Evolutionary conservation across 1,140 invertebrate species (phyloP).

Genomic region (Aplysia californica): DNA sequence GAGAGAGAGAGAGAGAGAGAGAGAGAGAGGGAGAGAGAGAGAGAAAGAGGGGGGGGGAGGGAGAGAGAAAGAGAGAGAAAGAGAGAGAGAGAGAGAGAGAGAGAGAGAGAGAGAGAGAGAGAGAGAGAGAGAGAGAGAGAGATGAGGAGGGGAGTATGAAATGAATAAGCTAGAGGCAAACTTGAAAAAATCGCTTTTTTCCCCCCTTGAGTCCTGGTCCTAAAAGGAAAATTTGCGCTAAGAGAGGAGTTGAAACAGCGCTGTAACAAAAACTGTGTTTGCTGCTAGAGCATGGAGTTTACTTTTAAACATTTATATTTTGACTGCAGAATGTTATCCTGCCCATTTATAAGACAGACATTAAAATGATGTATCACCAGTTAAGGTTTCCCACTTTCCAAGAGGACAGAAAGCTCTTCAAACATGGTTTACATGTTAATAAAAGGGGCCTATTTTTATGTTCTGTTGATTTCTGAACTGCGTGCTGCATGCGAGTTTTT

Average conservation of each 20-base stretch:
- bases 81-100: conserved; percentile 8
- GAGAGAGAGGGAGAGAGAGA: conserved; percentile 17
- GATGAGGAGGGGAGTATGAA: neutral
- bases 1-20: conserved; percentile 4
- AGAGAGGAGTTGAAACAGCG: neutral
- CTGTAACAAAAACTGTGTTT: neutral
- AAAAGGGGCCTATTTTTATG: too few relatives aligned
- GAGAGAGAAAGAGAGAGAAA: neutral
- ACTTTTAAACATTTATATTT: neutral
- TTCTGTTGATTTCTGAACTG: too few relatives aligned
- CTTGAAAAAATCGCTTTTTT: neutral
- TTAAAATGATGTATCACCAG: too few relatives aligned
- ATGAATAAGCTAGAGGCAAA: neutral
- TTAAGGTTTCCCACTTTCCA: too few relatives aligned
- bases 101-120: neutral
- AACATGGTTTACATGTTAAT: too few relatives aligned
- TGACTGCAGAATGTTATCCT: neutral
- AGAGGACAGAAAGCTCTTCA: too few relatives aligned
- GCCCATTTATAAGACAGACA: neutral
- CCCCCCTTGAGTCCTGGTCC: neutral
- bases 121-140: neutral
- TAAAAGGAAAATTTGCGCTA: neutral
- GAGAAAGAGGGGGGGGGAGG: conserved; percentile 7
- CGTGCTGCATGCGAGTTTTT: too few relatives aligned
- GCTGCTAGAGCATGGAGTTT: neutral